Evolutionary conservation across 2,888 invertebrate genomes (phyloP), one percentile per base, ranked within the genome.

Genomic region (Brenthis daphne): DNA sequence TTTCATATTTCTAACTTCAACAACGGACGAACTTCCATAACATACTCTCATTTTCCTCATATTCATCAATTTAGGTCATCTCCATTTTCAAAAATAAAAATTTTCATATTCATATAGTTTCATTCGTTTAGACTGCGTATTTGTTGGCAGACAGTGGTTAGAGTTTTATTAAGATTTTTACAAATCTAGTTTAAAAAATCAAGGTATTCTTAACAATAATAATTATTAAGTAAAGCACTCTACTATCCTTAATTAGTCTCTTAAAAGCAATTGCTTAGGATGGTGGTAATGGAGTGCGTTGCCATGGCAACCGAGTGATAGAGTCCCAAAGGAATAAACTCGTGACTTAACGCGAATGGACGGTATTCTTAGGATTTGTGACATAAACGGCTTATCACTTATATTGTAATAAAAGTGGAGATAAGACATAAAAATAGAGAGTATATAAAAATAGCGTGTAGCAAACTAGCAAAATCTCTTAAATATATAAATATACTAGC

Each of bases 251-350:
- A 67, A 67, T 67, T 67, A 61, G 48, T 67, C 60, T 67, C 67
- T 56, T 61, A 67, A 55, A 67, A 55, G 60, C 60, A 48, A 60
- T 65, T 61, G 64, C 71, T 69, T 68, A 64, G 70, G 65, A 66
- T 67, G 50, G n/a, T 71, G 69, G 68, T 71, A 70, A 74, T 71
- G 68, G 80, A 63, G 80, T 79, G 76, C 77, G 79, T 82, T 75
- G 78, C 76, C 75, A 80, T 77, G 73, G 78, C 70, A 76, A 83
- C 79, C 67, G 72, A 75, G 74, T 72, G 75, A 73, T 74, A 57
- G 57, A 58, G 63, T 81, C 85, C 80, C 82, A 4, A 47, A 74
- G 80, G 85, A 75, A 73, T 75, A 74, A 70, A 67, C 67, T 73
- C 64, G 72, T 73, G 65, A 54, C 57, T 65, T 68, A 68, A 50